Evolutionary conservation across 2,113 vertebrate genomes (phyloP).

Genomic region (Geococcyx californianus): DNA sequence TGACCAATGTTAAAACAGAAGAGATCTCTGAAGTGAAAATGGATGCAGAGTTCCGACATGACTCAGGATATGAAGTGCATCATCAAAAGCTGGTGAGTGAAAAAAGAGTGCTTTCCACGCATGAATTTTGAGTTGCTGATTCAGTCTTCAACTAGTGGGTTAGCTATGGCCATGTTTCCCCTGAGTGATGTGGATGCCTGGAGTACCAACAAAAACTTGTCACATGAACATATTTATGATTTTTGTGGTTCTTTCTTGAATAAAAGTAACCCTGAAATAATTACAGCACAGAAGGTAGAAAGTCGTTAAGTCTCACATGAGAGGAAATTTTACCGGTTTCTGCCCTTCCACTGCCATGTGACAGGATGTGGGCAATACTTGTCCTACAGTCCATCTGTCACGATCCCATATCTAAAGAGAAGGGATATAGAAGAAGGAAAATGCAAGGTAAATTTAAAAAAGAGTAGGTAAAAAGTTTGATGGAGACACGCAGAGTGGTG

Average conservation of each 20-base stretch:
- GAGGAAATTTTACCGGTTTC: neutral
- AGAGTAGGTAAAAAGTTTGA: neutral
- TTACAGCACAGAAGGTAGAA: neutral
- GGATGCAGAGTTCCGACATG: conserved; percentile 90
- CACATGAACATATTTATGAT: neutral
- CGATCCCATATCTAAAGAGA: neutral
- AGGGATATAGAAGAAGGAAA: neutral
- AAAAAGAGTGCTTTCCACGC: neutral
- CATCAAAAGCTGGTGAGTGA: conserved; percentile 92
- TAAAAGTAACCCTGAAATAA: neutral
- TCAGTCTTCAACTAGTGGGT: neutral
- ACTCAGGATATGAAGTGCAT: conserved; percentile 93
- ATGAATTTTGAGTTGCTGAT: neutral
- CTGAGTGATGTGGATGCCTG: neutral
- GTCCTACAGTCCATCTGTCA: neutral
- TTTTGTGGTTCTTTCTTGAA: neutral
- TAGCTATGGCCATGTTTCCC: neutral
- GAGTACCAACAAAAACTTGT: neutral
- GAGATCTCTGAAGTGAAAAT: conserved; percentile 92
- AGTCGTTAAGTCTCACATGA: neutral
- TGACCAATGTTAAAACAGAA: conserved; percentile 91
- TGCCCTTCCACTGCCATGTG: neutral
- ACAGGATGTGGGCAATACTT: neutral
- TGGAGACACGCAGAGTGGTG: neutral
- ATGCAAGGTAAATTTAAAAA: neutral